Evolutionary conservation across 2,888 invertebrate genomes (phyloP), one percentile per base, ranked within the genome.

Genomic region (Cheilosia soror): DNA sequence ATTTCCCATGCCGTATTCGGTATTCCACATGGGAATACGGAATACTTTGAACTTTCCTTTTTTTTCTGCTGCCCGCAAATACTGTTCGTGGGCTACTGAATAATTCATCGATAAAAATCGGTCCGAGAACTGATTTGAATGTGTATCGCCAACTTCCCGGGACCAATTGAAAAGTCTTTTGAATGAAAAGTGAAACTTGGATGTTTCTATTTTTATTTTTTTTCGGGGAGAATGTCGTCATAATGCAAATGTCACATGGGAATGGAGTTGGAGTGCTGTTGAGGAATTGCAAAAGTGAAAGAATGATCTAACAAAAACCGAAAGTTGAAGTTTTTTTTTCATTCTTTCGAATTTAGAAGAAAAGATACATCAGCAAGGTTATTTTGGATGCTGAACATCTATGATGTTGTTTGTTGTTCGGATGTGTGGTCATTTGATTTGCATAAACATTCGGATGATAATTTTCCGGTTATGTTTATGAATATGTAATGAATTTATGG

Each of bases 181-280:
- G 68, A 65, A 80, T 69, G 69, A 55, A 75, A 84, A 80, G 84
- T 80, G 84, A 84, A 84, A 84, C 53, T 65, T 58, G 76, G 75
- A 51, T 42, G 51, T 15, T 55, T 72, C 62, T 9, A 5, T 42
- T 6, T 1, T 53, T n/a, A n/a, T 53, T n/a, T 51, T 75, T 63
- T 11, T 49, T 49, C 5, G 20, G 51, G 13, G 47, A 63, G 73
- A 79, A 58, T 84, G 75, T 60, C 72, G 60, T 69, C 37, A 37
- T 37, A 37, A 84, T 79, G 83, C 79, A 84, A 84, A 84, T 79
- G 42, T 44, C 6, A 5, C 37, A 44, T 57, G 68, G 65, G 71
- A 62, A 53, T 66, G 51, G 27, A 55, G 37, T 78, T 66, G 51
- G 27, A 55, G 37, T 78, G 47, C 60, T 55, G 37, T 72, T 49